Percentiles rank a stretch among this genome's conserved stretches.
phyloP scores from a whole-genome alignment of 2,888 invertebrate species.

The Diplolepis rosae region DNA sequence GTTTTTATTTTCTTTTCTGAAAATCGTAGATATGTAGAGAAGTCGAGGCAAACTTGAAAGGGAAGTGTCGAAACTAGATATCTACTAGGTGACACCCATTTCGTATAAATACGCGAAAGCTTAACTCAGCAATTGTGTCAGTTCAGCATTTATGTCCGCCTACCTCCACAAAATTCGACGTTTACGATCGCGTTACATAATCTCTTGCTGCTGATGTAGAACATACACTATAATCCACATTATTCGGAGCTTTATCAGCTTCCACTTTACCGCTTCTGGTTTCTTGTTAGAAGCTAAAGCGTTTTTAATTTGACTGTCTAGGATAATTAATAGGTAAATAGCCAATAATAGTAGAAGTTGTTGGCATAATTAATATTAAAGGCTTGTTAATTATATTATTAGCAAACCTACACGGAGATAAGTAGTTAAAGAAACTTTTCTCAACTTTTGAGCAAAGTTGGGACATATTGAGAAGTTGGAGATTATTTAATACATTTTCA shows the following conservation, averaged over 20 bases:
- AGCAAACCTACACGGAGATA: too few relatives aligned
- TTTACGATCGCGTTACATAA: constrained; percentile 11
- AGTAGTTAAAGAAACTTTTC: too few relatives aligned
- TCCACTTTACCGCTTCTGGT: too few relatives aligned
- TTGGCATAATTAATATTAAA: too few relatives aligned
- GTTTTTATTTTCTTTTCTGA: constrained; percentile 2
- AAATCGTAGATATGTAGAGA: neutral
- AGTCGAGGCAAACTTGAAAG: constrained; percentile 11
- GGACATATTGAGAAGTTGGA: too few relatives aligned
- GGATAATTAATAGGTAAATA: too few relatives aligned
- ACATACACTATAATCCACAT: neutral
- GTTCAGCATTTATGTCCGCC: constrained; percentile 5
- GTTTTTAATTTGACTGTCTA: too few relatives aligned
- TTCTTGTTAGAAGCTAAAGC: too few relatives aligned
- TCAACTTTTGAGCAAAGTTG: too few relatives aligned
- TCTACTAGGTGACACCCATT: neutral
- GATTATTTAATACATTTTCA: too few relatives aligned
- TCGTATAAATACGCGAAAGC: neutral
- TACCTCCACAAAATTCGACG: constrained; percentile 17
- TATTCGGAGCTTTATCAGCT: neutral
- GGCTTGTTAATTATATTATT: too few relatives aligned
- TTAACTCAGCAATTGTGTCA: constrained; percentile 18
- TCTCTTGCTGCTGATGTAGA: neutral
- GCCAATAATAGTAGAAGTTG: too few relatives aligned
- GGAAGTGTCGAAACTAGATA: constrained; percentile 23